Percentiles rank a stretch among this genome's conserved stretches.
phyloP scores from a whole-genome alignment of 2,888 invertebrate species.

The Torymus aiolomorphi region DNA sequence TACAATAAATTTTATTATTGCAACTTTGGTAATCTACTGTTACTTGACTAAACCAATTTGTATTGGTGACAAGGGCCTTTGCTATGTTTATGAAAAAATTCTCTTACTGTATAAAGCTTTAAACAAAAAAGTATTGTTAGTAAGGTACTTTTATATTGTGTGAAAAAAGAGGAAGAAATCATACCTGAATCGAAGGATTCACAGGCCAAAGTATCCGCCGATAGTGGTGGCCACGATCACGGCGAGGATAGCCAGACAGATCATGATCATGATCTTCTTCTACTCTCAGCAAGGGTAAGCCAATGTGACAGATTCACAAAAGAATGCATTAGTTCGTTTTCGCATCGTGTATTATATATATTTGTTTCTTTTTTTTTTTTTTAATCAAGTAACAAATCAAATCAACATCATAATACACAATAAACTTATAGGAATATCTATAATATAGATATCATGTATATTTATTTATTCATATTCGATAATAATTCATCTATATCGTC shows the following conservation, averaged over 20 bases:
- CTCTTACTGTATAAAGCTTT: too few relatives aligned
- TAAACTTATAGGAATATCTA: conserved; percentile 14
- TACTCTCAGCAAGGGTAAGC: conserved; percentile 77
- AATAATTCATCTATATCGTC: not conserved
- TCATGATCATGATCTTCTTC: conserved; percentile 96
- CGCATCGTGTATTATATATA: too few relatives aligned
- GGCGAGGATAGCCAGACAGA: conserved; percentile 89
- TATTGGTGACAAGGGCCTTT: too few relatives aligned
- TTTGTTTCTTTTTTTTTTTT: not conserved
- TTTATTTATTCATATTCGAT: not conserved
- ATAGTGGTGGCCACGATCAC: conserved; percentile 83
- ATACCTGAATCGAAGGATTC: conserved; percentile 51
- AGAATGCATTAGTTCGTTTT: conserved; percentile 50
- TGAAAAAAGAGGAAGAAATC: not conserved
- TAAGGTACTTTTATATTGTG: too few relatives aligned
- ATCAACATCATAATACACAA: conserved; percentile 33
- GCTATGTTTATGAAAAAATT: too few relatives aligned
- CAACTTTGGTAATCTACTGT: too few relatives aligned
- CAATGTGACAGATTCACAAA: conserved; percentile 50
- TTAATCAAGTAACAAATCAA: conserved; percentile 22
- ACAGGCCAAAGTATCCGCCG: conserved; percentile 80
- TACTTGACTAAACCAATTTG: too few relatives aligned
- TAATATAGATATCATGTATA: conserved; percentile 9
- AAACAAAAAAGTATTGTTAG: too few relatives aligned
- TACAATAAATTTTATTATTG: too few relatives aligned